These are phyloP conservation scores for Dolomedes plantarius DNA, from an alignment of 2,888 invertebrate species.

Conservation along the genomic window DNA sequence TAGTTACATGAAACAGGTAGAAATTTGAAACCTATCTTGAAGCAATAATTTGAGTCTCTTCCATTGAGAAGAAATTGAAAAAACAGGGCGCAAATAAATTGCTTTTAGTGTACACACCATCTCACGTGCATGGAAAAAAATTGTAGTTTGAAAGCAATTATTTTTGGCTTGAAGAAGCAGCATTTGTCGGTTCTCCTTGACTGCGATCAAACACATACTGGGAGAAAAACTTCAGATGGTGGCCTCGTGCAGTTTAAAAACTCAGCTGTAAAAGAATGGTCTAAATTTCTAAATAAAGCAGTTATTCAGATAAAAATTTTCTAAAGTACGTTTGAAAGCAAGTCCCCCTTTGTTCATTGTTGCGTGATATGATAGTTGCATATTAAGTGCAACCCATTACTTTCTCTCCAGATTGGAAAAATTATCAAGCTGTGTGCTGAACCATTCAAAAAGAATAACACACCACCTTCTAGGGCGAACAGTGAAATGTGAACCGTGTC, in stretches of 20 bases:
- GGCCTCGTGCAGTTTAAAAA: background rate
- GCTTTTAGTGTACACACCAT: background rate
- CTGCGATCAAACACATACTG: slow-evolving; percentile 4
- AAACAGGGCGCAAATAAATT: background rate
- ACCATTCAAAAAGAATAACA: too few relatives aligned
- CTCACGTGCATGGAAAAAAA: background rate
- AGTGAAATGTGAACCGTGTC: too few relatives aligned
- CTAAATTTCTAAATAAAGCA: background rate
- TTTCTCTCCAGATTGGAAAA: too few relatives aligned
- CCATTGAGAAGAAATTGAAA: too few relatives aligned
- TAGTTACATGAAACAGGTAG: too few relatives aligned
- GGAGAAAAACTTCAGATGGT: background rate
- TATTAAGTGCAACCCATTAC: too few relatives aligned
- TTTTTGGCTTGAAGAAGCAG: background rate
- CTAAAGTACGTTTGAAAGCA: background rate
- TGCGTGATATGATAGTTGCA: background rate
- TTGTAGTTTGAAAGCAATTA: background rate
- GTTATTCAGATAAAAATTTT: background rate
- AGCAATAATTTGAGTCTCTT: too few relatives aligned
- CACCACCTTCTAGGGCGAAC: too few relatives aligned
- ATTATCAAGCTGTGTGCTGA: too few relatives aligned
- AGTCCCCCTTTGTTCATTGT: background rate
- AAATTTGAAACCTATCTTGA: too few relatives aligned
- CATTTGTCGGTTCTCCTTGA: background rate
- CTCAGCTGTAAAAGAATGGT: background rate